A percentile compares a stretch with the other conserved stretches of the same genome.
Conservation (phyloP, 1,140 invertebrate genomes). For the Lerema accius region DNA sequence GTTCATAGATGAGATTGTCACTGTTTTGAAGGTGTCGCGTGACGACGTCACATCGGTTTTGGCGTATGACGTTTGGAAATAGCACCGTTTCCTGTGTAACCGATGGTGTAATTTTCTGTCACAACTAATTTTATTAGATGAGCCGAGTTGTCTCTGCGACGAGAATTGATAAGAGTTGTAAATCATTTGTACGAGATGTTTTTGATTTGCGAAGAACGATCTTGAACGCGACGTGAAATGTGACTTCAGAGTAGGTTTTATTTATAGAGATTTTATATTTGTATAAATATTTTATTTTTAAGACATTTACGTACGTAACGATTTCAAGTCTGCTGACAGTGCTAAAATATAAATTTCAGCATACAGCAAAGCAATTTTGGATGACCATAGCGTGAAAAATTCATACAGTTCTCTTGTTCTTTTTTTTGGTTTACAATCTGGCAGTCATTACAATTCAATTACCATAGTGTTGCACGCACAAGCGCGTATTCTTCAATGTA, state of each 20-base stretch:
- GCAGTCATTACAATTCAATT: constrained; percentile 17
- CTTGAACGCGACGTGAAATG: constrained; percentile 1
- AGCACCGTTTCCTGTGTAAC: constrained; percentile 57
- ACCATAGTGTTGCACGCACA: constrained; percentile 5
- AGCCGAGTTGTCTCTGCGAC: constrained; percentile 13
- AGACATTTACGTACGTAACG: not conserved
- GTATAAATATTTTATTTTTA: not conserved
- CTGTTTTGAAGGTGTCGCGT: constrained; percentile 53
- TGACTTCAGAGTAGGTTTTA: not conserved
- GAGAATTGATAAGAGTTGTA: constrained; percentile 28
- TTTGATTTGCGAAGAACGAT: constrained; percentile 10
- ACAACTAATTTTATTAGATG: constrained; percentile 46
- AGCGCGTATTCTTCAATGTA: constrained; percentile 6
- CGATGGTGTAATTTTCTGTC: constrained; percentile 59
- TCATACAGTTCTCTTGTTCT: too few relatives aligned
- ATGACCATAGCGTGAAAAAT: too few relatives aligned
- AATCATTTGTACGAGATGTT: constrained; percentile 17
- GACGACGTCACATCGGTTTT: constrained; percentile 59
- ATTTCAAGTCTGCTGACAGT: not conserved
- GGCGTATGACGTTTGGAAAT: constrained; percentile 56
- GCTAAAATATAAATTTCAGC: not conserved
- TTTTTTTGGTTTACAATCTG: not conserved
- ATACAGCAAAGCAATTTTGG: not conserved
- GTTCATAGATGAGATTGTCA: constrained; percentile 10
- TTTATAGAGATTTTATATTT: not conserved